Evolutionary conservation across 1,140 invertebrate species (phyloP).

Genomic region (Zaprionus camerounensis): DNA sequence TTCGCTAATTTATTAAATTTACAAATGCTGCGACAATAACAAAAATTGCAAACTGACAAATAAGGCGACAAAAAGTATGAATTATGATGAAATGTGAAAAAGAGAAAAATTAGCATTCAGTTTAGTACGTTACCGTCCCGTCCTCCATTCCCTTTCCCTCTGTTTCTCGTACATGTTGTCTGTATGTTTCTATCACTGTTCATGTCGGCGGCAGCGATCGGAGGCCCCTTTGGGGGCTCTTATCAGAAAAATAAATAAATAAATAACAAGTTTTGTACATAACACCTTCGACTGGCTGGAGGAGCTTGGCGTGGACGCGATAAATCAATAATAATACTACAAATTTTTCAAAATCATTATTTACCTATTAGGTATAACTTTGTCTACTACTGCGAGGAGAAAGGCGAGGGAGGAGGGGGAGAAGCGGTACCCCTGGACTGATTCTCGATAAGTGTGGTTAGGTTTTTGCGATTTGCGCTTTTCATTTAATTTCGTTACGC

Average conservation of each 20-base stretch:
- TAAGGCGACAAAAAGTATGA: constrained; percentile 37
- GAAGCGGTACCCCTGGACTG: constrained; percentile 20
- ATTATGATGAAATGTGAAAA: constrained; percentile 52
- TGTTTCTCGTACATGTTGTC: not conserved
- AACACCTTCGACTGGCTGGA: constrained; percentile 56
- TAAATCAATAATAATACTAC: constrained; percentile 75
- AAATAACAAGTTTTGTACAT: constrained; percentile 68
- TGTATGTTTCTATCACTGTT: not conserved
- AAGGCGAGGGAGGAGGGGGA: not conserved
- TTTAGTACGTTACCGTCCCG: constrained; percentile 11
- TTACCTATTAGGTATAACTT: constrained; percentile 53
- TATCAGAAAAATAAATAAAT: constrained; percentile 81
- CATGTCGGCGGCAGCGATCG: constrained; percentile 30
- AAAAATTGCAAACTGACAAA: constrained; percentile 50
- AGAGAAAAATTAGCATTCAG: constrained; percentile 69
- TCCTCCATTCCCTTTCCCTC: not conserved
- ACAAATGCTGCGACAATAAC: constrained; percentile 62
- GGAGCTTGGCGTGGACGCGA: constrained; percentile 45
- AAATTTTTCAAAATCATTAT: constrained; percentile 65
- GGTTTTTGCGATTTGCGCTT: constrained; percentile 70
- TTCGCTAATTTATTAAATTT: constrained; percentile 80
- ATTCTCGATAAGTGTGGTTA: constrained; percentile 69
- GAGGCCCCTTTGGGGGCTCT: constrained; percentile 26
- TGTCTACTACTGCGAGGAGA: constrained; percentile 11
- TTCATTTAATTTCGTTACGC: constrained; percentile 76